Percentiles rank a stretch among this genome's conserved stretches.
phyloP scores from a whole-genome alignment of 2,888 invertebrate species.

The Rhamnusium bicolor region DNA sequence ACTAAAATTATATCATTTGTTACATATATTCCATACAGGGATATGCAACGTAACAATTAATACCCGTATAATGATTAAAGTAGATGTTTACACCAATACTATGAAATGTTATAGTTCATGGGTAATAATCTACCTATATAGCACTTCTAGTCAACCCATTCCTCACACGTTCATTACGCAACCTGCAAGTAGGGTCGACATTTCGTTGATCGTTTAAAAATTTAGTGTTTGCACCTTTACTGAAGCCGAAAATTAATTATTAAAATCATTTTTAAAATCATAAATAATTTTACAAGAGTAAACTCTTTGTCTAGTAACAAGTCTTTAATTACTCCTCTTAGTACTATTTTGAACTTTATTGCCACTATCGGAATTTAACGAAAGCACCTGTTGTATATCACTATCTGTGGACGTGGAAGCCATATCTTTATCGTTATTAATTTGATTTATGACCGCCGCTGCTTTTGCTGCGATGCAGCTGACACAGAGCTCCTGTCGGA shows the following conservation, averaged over 20 bases:
- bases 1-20: no score
- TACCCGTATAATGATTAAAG: no score
- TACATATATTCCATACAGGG: no score
- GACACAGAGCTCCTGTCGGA: conserved; percentile 65
- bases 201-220: neutral
- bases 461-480: conserved; percentile 66
- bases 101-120: neutral
- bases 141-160: neutral
- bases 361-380: conserved; percentile 33
- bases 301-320: conserved; percentile 1
- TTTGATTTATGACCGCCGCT: conserved; percentile 44
- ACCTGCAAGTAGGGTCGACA: neutral
- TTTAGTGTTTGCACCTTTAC: neutral
- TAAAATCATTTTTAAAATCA: neutral
- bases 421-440: conserved; percentile 29
- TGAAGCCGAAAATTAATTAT: neutral
- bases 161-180: no score
- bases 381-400: conserved; percentile 46
- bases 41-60: no score
- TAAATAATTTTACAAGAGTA: neutral
- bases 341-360: conserved; percentile 29
- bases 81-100: no score
- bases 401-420: conserved; percentile 36
- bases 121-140: neutral
- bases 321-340: conserved; percentile 20